These are phyloP conservation scores for Odontophorus gujanensis DNA, from an alignment of 2,113 vertebrate genomes.

Conservation along the genomic window DNA sequence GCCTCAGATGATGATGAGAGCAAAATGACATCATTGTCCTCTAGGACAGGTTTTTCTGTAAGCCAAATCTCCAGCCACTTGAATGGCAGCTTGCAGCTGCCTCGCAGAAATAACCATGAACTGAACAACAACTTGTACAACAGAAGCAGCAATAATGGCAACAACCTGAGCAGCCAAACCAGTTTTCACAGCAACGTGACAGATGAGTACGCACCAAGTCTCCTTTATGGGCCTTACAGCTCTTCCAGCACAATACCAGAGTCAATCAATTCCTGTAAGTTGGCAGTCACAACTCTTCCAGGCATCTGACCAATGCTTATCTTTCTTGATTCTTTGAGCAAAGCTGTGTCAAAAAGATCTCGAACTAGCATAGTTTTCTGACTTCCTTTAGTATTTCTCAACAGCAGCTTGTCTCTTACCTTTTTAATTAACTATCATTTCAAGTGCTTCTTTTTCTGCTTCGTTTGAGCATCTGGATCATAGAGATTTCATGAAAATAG, in stretches of 20 bases:
- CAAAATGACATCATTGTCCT: slow-evolving; percentile 68
- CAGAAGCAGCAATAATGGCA: slow-evolving; percentile 71
- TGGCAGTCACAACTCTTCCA: slow-evolving; percentile 51
- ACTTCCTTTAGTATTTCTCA: neutral
- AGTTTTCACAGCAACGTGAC: slow-evolving; percentile 54
- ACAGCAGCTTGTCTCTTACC: slow-evolving; percentile 4
- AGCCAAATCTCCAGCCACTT: slow-evolving; percentile 77
- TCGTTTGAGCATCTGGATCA: neutral
- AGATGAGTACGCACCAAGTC: slow-evolving; percentile 74
- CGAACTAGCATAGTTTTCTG: slow-evolving; percentile 43
- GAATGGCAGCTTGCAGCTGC: slow-evolving; percentile 74
- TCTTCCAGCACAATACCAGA: slow-evolving; percentile 86
- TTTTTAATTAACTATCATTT: slow-evolving; percentile 55
- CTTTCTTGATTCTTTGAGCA: slow-evolving; percentile 44
- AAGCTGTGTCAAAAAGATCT: slow-evolving; percentile 36
- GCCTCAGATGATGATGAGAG: slow-evolving; percentile 79
- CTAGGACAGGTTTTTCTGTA: slow-evolving; percentile 75
- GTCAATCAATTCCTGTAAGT: slow-evolving; percentile 96
- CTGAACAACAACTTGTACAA: slow-evolving; percentile 89
- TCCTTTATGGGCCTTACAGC: slow-evolving; percentile 79
- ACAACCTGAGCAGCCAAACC: slow-evolving; percentile 61
- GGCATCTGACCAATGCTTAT: slow-evolving; percentile 22
- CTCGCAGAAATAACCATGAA: slow-evolving; percentile 80
- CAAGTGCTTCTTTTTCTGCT: slow-evolving; percentile 6
- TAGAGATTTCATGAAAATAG: neutral